Conservation (phyloP, 1,140 invertebrate species). For the Yoshiicerus persimilis region DNA sequence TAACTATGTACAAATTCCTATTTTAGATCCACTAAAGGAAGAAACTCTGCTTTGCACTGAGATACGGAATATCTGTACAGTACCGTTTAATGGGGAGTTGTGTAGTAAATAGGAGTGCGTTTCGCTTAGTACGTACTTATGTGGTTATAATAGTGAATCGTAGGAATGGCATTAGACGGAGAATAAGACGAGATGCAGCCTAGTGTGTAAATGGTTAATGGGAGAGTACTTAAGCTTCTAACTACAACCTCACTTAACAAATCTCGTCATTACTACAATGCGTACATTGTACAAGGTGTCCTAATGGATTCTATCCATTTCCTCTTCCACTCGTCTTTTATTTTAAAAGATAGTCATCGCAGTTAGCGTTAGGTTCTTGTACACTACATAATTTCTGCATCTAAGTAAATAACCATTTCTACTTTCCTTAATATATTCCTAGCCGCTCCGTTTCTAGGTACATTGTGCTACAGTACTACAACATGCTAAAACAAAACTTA, state of each 20-base stretch:
- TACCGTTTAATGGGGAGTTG: background rate
- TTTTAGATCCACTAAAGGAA: too few species aligned
- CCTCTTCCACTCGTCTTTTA: conserved; percentile 8
- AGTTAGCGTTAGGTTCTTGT: background rate
- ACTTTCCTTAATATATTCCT: background rate
- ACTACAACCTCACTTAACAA: conserved; percentile 17
- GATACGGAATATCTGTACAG: background rate
- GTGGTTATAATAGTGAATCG: background rate
- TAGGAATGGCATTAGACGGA: background rate
- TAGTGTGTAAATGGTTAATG: conserved; percentile 13
- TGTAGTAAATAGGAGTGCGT: too few species aligned
- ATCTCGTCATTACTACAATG: background rate
- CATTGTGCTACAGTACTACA: background rate
- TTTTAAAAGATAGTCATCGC: background rate
- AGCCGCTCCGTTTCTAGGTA: too few species aligned
- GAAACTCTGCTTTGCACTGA: background rate
- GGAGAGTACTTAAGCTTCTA: conserved; percentile 4
- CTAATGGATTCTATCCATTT: conserved; percentile 4
- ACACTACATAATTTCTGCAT: background rate
- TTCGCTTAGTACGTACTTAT: too few species aligned
- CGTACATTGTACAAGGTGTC: conserved; percentile 2
- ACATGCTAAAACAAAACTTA: background rate
- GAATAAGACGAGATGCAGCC: background rate
- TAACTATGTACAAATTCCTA: background rate
- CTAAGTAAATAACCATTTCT: background rate